Evolutionary conservation across 2,113 vertebrate genomes (phyloP).

Genomic region (Hippopotamus amphibius): DNA sequence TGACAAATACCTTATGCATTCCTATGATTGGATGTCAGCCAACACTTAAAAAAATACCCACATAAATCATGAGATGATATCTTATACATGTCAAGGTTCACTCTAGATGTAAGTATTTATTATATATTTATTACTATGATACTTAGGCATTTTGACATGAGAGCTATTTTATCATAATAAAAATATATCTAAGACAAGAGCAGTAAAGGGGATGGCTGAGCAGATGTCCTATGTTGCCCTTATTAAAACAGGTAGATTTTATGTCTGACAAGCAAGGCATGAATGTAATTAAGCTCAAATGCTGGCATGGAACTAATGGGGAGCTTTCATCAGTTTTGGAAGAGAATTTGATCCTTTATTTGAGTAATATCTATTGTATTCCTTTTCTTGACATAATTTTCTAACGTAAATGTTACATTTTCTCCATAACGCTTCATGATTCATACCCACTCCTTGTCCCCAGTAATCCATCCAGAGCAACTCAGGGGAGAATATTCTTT

Average conservation of each 20-base stretch:
- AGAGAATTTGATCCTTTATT: conserved; percentile 37
- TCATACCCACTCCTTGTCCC: conserved; percentile 42
- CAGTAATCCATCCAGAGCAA: background rate
- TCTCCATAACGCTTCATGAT: conserved; percentile 8
- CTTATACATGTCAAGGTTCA: conserved; percentile 76
- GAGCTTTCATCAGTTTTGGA: conserved; percentile 27
- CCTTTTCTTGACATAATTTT: conserved; percentile 52
- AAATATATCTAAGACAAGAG: conserved; percentile 72
- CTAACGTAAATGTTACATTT: background rate
- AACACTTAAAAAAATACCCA: conserved; percentile 37
- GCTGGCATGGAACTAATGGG: background rate
- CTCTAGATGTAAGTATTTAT: conserved; percentile 78
- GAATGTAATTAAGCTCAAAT: conserved; percentile 16
- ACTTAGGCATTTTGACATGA: conserved; percentile 75
- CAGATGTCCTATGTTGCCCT: conserved; percentile 71
- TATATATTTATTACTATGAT: conserved; percentile 78
- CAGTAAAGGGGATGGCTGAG: conserved; percentile 47
- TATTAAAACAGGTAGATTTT: conserved; percentile 71
- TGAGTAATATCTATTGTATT: conserved; percentile 34
- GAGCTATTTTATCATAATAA: conserved; percentile 81
- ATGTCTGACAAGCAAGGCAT: conserved; percentile 47
- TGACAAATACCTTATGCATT: conserved; percentile 79
- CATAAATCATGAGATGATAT: conserved; percentile 76
- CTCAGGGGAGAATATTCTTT: background rate
- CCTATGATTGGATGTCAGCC: conserved; percentile 75